These are phyloP conservation scores for Scolanthus callimorphus DNA, from an alignment of 92 coral and sea anemone species.

Conservation along the genomic window DNA sequence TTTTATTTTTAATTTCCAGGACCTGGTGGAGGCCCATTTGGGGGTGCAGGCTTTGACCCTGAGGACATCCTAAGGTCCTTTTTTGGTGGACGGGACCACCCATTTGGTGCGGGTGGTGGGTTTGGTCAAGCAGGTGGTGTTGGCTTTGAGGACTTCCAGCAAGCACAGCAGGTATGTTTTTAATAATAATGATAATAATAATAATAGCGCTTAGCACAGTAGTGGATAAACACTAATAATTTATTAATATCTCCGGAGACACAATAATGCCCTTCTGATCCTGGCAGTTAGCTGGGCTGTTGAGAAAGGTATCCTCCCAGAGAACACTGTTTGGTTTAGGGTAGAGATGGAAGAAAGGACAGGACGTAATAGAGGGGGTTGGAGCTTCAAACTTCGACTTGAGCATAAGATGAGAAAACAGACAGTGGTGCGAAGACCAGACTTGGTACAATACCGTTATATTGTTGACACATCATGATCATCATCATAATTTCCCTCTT, in stretches of 20 bases:
- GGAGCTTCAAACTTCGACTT: too few species aligned
- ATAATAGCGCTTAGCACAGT: too few species aligned
- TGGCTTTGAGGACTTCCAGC: conserved; percentile 73
- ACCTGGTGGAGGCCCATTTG: conserved; percentile 95
- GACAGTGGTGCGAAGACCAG: too few species aligned
- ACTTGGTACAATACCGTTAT: too few species aligned
- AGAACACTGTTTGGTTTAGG: conserved; percentile 11
- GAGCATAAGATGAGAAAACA: too few species aligned
- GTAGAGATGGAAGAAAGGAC: conserved; percentile 17
- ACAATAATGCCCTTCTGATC: conserved; percentile 24
- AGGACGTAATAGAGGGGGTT: background rate
- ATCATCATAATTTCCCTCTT: too few species aligned
- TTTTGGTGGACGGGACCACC: conserved; percentile 81
- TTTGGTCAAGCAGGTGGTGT: conserved; percentile 40
- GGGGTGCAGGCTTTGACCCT: conserved; percentile 76
- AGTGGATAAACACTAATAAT: too few species aligned
- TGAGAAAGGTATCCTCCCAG: conserved; percentile 13
- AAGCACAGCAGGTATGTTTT: conserved; percentile 69
- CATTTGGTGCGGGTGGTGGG: conserved; percentile 69
- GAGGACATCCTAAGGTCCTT: conserved; percentile 86
- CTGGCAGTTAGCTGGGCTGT: conserved; percentile 26
- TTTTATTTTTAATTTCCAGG: too few species aligned
- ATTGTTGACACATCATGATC: too few species aligned
- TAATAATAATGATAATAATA: too few species aligned
- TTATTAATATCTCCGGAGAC: too few species aligned